Evolutionary conservation across 2,797 vertebrate genomes (phyloP).

Genomic region (Pseudomugil gertrudae): DNA sequence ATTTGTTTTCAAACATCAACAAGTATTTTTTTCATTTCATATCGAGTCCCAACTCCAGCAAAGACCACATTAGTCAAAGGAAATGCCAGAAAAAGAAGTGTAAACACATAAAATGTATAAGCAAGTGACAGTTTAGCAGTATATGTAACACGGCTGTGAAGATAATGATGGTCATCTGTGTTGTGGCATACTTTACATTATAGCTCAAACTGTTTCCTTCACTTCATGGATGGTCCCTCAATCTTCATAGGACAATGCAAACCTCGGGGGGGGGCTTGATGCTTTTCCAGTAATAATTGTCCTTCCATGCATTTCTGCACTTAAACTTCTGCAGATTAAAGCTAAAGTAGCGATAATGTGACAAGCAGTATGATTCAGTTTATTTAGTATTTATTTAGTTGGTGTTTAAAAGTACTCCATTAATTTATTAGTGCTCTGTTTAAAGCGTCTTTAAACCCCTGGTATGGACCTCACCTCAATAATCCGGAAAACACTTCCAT

Average conservation of each 20-base stretch:
- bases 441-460: conserved; percentile 1
- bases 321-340: conserved; percentile 7
- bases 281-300: conserved; percentile 13
- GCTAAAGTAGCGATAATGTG: not conserved
- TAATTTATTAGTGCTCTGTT: conserved; percentile 1
- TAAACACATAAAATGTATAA: conserved; percentile 3
- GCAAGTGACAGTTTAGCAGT: not conserved
- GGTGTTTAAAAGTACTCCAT: not conserved
- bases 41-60: not conserved
- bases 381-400: not conserved
- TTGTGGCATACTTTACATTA: conserved; percentile 12
- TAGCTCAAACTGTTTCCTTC: conserved; percentile 12
- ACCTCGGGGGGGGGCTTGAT: conserved; percentile 16
- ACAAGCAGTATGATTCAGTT: not conserved
- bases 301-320: conserved; percentile 2
- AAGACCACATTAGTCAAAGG: not conserved
- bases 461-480: not conserved
- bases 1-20: conserved; percentile 8
- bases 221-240: not conserved
- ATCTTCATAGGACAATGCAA: conserved; percentile 16
- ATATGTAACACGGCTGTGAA: not conserved
- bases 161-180: not conserved
- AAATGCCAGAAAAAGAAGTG: not conserved
- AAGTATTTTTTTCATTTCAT: conserved; percentile 7
- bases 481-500: conserved; percentile 7